Percentiles rank a stretch among this genome's conserved stretches.
These are phyloP conservation scores for Perdix hodgsoniae DNA, from an alignment of 2,797 vertebrate genomes.

Conservation along the genomic window DNA sequence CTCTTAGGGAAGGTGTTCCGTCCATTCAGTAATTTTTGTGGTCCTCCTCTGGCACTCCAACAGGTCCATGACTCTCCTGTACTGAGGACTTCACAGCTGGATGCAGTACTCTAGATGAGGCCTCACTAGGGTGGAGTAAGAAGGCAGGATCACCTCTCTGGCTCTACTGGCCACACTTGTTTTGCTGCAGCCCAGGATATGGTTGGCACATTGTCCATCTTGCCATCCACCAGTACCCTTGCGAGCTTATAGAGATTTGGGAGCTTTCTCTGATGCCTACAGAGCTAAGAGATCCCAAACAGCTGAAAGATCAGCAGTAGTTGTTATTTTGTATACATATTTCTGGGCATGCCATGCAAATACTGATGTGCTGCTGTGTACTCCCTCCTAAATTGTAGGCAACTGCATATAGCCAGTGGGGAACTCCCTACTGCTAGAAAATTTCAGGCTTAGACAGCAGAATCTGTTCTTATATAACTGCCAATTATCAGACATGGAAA, in stretches of 20 bases:
- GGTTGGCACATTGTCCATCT: no score
- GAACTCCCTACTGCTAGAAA: background rate
- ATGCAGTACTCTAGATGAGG: no score
- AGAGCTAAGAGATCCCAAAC: background rate
- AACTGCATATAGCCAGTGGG: background rate
- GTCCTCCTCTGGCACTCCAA: no score
- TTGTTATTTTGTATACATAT: rapidly evolving
- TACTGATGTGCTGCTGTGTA: rapidly evolving
- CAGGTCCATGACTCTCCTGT: no score
- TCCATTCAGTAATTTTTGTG: no score
- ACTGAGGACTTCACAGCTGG: no score
- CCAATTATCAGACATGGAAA: background rate
- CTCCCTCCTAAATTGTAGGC: background rate
- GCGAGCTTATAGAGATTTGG: rapidly evolving
- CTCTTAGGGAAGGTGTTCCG: no score
- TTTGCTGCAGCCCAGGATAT: no score
- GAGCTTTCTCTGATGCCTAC: rapidly evolving
- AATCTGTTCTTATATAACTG: background rate
- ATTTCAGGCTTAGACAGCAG: background rate
- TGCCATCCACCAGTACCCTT: no score
- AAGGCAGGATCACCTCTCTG: no score
- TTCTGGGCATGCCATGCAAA: background rate
- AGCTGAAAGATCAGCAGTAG: background rate
- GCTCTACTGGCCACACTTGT: no score
- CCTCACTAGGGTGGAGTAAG: no score